Base-by-base conservation (phyloP, 2,888 invertebrate genomes). In the Watsonalla binaria region DNA sequence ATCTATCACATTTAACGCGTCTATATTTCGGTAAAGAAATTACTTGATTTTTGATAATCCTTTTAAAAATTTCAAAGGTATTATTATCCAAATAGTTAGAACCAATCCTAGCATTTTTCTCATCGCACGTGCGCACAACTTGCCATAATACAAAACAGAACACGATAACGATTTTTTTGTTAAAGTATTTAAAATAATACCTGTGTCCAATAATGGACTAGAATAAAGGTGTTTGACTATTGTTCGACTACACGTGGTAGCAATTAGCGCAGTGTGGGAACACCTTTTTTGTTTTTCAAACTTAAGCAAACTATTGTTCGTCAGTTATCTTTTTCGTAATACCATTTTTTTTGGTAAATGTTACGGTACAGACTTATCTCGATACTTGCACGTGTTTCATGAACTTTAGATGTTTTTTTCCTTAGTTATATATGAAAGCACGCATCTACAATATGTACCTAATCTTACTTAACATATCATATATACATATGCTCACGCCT, bases 231-330 rank as follows among this genome's bases (percentile, higher is more conserved):
- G 52, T 57, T 59, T 47, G 42, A 45, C 62, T 61, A 61, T 74
- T 74, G 75, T 76, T 62, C 60, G 54, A 34, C 51, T 62, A 74
- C 78, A 80, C 76, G 78, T 78, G 76, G 64, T 69, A 59, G 61
- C 66, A 66, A 76, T 80, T 73, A 77, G 56, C 53, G 42, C 45
- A 58, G 63, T 61, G 68, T 74, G 72, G 59, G 70, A 74, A 72
- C 53, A 13, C 46, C 50, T 46, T 54, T 24, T 55, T 59, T 53
- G 54, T 61, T 58, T 56, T 54, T 49, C 49, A 47, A 52, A 61
- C 55, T 52, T 47, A 11, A 46, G 46, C 58, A 54, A 56, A 52
- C 47, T 56, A 55, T 55, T 46, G 39, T 52, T 47, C 48, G 46
- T 48, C 1, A 24, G 24, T 0, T 56, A 46, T 37, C 48, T 49